Evolutionary conservation across 2,888 invertebrate species (phyloP).

Genomic region (Cactoblastis cactorum): DNA sequence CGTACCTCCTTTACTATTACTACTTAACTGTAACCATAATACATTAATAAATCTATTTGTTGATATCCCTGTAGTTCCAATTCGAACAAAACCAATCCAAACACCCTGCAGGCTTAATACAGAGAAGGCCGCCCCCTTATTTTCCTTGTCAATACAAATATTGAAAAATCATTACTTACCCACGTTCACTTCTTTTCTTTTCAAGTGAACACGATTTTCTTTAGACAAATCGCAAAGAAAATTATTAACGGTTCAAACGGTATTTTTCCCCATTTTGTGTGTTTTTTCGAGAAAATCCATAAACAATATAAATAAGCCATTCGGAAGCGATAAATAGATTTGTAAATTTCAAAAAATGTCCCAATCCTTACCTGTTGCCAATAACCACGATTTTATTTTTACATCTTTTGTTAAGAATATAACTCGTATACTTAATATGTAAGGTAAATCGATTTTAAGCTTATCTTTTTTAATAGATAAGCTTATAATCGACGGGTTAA

Average conservation of each 20-base stretch:
- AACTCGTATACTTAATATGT: too few relatives aligned
- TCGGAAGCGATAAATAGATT: too few relatives aligned
- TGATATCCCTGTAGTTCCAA: background rate
- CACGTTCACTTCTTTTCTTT: slow-evolving; percentile 47
- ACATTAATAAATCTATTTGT: slow-evolving; percentile 25
- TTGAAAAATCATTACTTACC: slow-evolving; percentile 60
- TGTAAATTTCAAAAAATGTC: too few relatives aligned
- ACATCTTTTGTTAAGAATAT: too few relatives aligned
- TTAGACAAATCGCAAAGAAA: slow-evolving; percentile 45
- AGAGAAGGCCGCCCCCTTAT: slow-evolving; percentile 37
- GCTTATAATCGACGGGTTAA: too few relatives aligned
- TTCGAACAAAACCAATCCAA: slow-evolving; percentile 27
- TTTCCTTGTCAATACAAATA: slow-evolving; percentile 56
- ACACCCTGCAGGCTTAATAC: slow-evolving; percentile 30
- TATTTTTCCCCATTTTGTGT: slow-evolving; percentile 34
- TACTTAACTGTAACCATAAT: slow-evolving; percentile 15
- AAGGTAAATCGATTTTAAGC: too few relatives aligned
- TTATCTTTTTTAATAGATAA: too few relatives aligned
- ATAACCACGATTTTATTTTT: too few relatives aligned
- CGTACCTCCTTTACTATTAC: background rate
- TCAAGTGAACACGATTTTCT: slow-evolving; percentile 45
- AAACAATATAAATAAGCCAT: too few relatives aligned
- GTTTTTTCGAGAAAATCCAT: background rate
- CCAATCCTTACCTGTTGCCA: too few relatives aligned
- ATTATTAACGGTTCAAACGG: slow-evolving; percentile 46